These are phyloP conservation scores for Ecdyonurus torrentis DNA, from an alignment of 2,888 invertebrate genomes.

Conservation along the genomic window DNA sequence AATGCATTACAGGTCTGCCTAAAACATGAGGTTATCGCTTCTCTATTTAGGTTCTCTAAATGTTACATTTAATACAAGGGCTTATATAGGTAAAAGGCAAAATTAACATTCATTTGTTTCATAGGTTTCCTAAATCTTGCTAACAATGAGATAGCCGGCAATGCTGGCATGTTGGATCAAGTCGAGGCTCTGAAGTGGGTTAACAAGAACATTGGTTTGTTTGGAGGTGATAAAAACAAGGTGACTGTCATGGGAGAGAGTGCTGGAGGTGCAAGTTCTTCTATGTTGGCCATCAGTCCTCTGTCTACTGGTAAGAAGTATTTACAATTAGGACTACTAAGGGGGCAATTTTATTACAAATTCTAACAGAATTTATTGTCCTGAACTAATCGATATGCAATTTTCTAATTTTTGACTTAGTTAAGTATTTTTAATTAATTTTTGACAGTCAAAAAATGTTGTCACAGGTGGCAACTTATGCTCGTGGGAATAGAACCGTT, in stretches of 20 bases:
- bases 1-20: too few relatives aligned
- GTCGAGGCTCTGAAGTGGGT: slow-evolving; percentile 34
- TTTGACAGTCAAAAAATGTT: too few relatives aligned
- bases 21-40: too few relatives aligned
- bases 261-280: slow-evolving; percentile 31
- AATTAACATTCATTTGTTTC: neutral
- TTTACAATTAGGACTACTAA: neutral
- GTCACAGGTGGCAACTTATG: too few relatives aligned
- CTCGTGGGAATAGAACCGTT: too few relatives aligned
- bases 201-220: slow-evolving; percentile 27
- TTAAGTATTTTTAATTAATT: too few relatives aligned
- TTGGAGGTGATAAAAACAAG: slow-evolving; percentile 31
- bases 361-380: too few relatives aligned
- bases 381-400: too few relatives aligned
- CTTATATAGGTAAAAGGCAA: neutral
- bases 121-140: slow-evolving; percentile 32
- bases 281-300: slow-evolving; percentile 28
- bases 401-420: too few relatives aligned
- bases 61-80: too few relatives aligned
- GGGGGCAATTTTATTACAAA: too few relatives aligned
- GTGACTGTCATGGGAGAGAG: slow-evolving; percentile 37
- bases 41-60: too few relatives aligned
- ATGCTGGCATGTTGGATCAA: slow-evolving; percentile 34
- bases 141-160: slow-evolving; percentile 32
- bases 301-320: slow-evolving; percentile 12